phyloP scores from a whole-genome alignment of 2,113 vertebrate genomes.

The Micronycteris hirsuta region DNA sequence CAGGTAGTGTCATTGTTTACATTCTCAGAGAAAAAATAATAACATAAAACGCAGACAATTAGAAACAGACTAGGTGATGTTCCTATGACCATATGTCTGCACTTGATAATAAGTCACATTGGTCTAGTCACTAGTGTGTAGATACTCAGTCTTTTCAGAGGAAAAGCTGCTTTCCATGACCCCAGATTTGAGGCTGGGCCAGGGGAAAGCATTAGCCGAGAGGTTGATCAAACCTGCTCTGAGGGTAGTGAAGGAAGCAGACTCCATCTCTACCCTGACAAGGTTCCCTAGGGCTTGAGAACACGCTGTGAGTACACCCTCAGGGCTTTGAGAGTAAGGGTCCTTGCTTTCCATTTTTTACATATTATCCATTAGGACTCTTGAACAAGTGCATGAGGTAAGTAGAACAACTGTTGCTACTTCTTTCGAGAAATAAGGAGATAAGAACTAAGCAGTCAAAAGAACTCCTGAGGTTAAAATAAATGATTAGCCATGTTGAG shows the following conservation, averaged over 20 bases:
- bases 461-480: background rate
- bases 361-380: background rate
- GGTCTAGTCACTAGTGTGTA: background rate
- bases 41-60: background rate
- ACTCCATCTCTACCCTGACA: accelerated
- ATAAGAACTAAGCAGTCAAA: background rate
- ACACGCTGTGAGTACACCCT: too few relatives aligned
- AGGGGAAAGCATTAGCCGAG: background rate
- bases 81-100: background rate
- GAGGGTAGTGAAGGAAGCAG: background rate
- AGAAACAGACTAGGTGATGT: background rate
- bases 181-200: background rate
- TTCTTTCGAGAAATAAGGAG: background rate
- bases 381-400: background rate
- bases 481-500: background rate
- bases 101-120: background rate
- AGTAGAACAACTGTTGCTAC: background rate
- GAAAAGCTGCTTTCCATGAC: background rate
- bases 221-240: background rate
- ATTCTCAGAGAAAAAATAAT: background rate
- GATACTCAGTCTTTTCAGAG: background rate
- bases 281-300: background rate
- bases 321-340: too few relatives aligned
- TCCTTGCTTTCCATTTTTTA: background rate
- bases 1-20: background rate